Conservation (phyloP, 2,113 vertebrate species). For the Blennius ocellaris region DNA sequence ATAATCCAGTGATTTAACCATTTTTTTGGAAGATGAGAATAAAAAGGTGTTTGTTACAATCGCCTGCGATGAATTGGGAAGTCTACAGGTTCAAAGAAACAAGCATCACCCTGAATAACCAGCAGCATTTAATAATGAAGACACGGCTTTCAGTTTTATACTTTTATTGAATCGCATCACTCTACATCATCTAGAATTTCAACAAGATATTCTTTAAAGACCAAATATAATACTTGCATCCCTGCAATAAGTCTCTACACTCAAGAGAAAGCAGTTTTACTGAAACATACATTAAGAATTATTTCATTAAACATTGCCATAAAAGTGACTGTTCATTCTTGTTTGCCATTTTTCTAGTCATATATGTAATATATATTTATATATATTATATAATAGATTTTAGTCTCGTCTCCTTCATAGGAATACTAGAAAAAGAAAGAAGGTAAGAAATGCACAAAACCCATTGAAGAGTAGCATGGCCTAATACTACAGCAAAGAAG, state of each 20-base stretch:
- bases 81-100: not conserved
- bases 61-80: too few relatives aligned
- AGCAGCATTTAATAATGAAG: constrained; percentile 24
- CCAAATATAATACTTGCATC: constrained; percentile 85
- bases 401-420: constrained; percentile 72
- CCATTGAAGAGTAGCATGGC: constrained; percentile 84
- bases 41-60: too few relatives aligned
- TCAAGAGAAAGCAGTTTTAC: constrained; percentile 83
- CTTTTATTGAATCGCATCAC: constrained; percentile 84
- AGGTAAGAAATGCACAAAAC: constrained; percentile 83
- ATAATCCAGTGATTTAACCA: too few relatives aligned
- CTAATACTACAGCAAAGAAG: constrained; percentile 85
- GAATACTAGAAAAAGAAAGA: constrained; percentile 82
- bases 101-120: fast-evolving
- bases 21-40: too few relatives aligned
- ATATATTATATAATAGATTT: constrained; percentile 69
- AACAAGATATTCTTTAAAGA: constrained; percentile 82
- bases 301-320: constrained; percentile 85
- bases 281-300: constrained; percentile 86
- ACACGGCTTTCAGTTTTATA: constrained; percentile 57
- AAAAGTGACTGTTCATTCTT: constrained; percentile 83
- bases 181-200: constrained; percentile 86
- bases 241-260: constrained; percentile 83
- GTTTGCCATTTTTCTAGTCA: constrained; percentile 72
- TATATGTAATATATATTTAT: constrained; percentile 49